Conservation (phyloP, 2,113 vertebrate genomes). For the Esox niger region DNA sequence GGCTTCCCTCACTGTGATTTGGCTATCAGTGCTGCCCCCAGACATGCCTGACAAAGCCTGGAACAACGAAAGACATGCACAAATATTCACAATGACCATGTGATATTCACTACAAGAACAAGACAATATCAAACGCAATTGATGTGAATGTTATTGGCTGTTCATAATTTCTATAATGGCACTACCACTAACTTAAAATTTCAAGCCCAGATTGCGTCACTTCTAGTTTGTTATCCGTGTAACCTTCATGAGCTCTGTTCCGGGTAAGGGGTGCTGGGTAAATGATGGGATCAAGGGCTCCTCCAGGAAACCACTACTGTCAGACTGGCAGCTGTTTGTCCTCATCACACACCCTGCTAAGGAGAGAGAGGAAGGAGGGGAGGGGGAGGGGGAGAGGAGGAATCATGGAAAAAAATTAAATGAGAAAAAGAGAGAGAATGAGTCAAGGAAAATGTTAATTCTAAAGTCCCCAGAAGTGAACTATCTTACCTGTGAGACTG, state of each 20-base stretch:
- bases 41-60: constrained; percentile 53
- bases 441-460: too few species aligned
- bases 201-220: background rate
- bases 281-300: constrained; percentile 63
- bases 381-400: background rate
- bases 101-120: too few species aligned
- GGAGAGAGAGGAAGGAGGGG: background rate
- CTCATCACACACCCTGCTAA: constrained; percentile 40
- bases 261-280: constrained; percentile 48
- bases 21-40: constrained; percentile 38
- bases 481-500: too few species aligned
- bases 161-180: background rate
- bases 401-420: background rate
- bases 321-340: constrained; percentile 80
- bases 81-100: background rate
- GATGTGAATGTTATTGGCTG: background rate
- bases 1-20: constrained; percentile 27
- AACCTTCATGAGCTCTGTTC: constrained; percentile 58
- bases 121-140: too few species aligned
- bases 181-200: background rate
- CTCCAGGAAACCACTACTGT: constrained; percentile 81
- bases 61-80: constrained; percentile 10
- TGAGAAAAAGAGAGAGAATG: background rate
- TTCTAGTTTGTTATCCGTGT: background rate
- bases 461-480: too few species aligned